Base-by-base conservation (phyloP, 2,113 vertebrate species). In the Saccopteryx bilineata region DNA sequence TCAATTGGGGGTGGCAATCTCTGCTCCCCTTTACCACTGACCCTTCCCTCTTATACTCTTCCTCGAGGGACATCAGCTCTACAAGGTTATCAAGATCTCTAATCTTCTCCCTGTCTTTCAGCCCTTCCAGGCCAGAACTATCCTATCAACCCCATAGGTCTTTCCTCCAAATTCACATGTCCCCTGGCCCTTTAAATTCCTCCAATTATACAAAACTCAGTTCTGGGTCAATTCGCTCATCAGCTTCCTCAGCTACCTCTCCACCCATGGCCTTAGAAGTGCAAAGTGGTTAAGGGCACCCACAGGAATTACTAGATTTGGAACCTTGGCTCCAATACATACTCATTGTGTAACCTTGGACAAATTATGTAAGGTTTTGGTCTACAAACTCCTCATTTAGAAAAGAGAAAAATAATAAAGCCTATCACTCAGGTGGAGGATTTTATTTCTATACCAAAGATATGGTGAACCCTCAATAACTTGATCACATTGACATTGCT, bases 381-480 rank as follows among this genome's bases (percentile, higher is more conserved):
- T 66, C 69, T 79, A 12, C 23, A 80, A 61, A 9, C 3, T 84
- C 54, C 65, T 52, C 24, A 69, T 50, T 9, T 87, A 17, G 61
- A 80, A 91, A 90, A 87, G 60, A 91, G 79, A 56, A 91, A 93
- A 96, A 48, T 72, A 94, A 71, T 76, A 84, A 94, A 26, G 54
- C 5, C 19, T 15, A 31, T 8, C 19, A 5, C 63, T 93, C 19
- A 28, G 28, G 46, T 58, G 19, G n/a, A 87, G 2, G 24, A 10
- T 85, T 86, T 48, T 26, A 46, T 89, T 86, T 94, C 79, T 84
- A 95, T 90, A 52, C 66, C 50, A 82, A 54, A 93, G 79, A 54
- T 4, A 21, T 1, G 7, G 26, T n/a, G 95, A 92, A 26, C 26
- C 28, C n/a, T 87, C 75, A 33, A n/a, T 61, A 33, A 80, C 18